A percentile compares a stretch with the other conserved stretches of the same genome.
Conservation (phyloP, 1,140 invertebrate genomes). For the Saccostrea cuccullata region DNA sequence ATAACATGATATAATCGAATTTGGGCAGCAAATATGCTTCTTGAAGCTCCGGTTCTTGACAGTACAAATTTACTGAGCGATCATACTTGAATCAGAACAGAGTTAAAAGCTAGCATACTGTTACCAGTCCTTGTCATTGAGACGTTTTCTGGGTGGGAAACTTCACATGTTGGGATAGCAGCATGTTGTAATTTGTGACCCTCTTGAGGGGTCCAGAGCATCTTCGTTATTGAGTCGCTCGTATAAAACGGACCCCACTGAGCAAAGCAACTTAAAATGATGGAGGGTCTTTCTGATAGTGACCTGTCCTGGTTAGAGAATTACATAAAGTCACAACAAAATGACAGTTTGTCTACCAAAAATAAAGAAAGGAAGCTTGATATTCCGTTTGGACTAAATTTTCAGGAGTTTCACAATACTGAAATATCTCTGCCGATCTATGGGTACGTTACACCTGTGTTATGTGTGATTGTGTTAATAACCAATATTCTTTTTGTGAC, state of each 20-base stretch:
- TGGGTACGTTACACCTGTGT: constrained; percentile 23
- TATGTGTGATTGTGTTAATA: constrained; percentile 39
- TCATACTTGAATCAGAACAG: neutral
- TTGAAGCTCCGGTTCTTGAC: neutral
- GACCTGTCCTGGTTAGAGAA: neutral
- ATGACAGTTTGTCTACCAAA: neutral
- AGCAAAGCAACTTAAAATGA: neutral
- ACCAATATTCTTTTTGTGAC: constrained; percentile 39
- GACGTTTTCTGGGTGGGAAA: constrained; percentile 19
- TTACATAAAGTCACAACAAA: neutral
- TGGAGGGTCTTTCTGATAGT: neutral
- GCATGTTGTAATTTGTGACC: constrained; percentile 18
- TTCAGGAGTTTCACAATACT: constrained; percentile 37
- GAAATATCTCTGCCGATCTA: constrained; percentile 21
- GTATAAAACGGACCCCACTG: neutral
- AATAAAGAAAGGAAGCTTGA: neutral
- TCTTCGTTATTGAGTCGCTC: neutral
- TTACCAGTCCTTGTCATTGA: neutral
- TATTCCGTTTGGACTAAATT: constrained; percentile 26
- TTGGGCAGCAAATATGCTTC: neutral
- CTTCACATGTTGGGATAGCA: constrained; percentile 15
- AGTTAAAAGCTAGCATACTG: neutral
- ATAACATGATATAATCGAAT: neutral
- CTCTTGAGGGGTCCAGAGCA: neutral
- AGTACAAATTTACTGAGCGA: constrained; percentile 10